Conservation (phyloP, 2,888 invertebrate genomes). For the Macroteleia sp. region DNA sequence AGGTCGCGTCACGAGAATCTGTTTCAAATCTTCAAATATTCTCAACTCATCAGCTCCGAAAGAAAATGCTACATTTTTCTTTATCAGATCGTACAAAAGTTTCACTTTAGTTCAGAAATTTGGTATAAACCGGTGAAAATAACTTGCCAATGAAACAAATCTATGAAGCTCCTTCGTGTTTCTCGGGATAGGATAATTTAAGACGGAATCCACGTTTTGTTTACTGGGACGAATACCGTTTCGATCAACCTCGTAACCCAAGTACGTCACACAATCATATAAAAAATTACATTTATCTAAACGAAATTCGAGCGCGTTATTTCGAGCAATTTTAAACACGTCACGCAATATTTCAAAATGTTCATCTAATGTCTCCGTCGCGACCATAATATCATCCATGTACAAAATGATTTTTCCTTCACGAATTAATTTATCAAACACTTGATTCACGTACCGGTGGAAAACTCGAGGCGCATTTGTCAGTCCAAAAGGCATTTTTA, state of each 20-base stretch:
- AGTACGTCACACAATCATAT: background rate
- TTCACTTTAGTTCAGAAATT: too few relatives aligned
- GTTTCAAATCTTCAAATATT: slow-evolving; percentile 15
- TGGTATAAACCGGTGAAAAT: too few relatives aligned
- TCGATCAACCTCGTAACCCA: slow-evolving; percentile 3
- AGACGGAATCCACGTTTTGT: background rate
- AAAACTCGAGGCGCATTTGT: background rate
- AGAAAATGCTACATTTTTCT: too few relatives aligned
- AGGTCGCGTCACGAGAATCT: slow-evolving; percentile 27
- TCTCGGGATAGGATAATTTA: too few relatives aligned
- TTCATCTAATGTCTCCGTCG: background rate
- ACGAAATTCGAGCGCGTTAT: background rate
- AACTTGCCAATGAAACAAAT: too few relatives aligned
- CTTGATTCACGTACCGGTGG: background rate
- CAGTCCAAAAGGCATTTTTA: background rate
- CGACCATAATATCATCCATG: slow-evolving; percentile 6
- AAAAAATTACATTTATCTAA: background rate
- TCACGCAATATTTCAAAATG: slow-evolving; percentile 5
- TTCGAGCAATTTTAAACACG: background rate
- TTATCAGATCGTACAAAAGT: too few relatives aligned
- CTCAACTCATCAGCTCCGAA: too few relatives aligned
- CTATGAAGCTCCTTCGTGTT: too few relatives aligned
- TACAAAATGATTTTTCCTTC: background rate
- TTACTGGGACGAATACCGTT: slow-evolving; percentile 1
- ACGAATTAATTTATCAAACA: background rate